phyloP scores from a whole-genome alignment of 2,888 invertebrate genomes.

The Baccha elongata region DNA sequence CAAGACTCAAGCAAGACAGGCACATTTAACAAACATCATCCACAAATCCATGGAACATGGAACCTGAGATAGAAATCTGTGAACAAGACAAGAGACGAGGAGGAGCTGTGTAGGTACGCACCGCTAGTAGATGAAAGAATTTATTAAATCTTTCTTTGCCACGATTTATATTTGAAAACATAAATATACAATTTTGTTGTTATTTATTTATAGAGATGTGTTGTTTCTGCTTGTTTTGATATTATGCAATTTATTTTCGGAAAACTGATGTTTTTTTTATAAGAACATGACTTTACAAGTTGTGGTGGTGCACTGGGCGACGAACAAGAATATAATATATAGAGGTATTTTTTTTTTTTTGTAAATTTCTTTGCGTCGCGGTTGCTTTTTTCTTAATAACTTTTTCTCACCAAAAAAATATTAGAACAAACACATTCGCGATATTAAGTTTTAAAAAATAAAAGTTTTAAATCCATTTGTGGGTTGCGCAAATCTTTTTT shows the following conservation, averaged over 20 bases:
- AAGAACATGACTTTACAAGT: slow-evolving; percentile 61
- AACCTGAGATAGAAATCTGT: slow-evolving; percentile 7
- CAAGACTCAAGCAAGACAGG: slow-evolving; percentile 3
- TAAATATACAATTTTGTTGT: slow-evolving; percentile 76
- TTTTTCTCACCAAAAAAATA: slow-evolving; percentile 37
- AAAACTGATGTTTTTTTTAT: slow-evolving; percentile 25
- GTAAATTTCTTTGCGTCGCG: slow-evolving; percentile 49
- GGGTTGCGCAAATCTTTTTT: slow-evolving; percentile 47
- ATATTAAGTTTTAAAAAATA: slow-evolving; percentile 37
- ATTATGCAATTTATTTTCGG: slow-evolving; percentile 55
- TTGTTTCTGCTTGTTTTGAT: slow-evolving; percentile 21
- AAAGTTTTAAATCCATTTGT: slow-evolving; percentile 62
- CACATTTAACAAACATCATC: slow-evolving; percentile 68
- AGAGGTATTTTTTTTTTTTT: slow-evolving; percentile 32
- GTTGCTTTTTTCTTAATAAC: slow-evolving; percentile 8
- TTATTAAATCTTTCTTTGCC: slow-evolving; percentile 81
- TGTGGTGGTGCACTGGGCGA: slow-evolving; percentile 50
- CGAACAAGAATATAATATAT: slow-evolving; percentile 10
- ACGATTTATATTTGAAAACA: slow-evolving; percentile 81
- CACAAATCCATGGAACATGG: slow-evolving; percentile 48
- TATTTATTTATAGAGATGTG: slow-evolving; percentile 38
- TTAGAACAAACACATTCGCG: slow-evolving; percentile 41
- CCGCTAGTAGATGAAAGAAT: slow-evolving; percentile 81
- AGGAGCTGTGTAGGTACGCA: slow-evolving; percentile 77
- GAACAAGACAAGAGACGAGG: slow-evolving; percentile 53